Evolutionary conservation across 2,113 vertebrate genomes (phyloP), one percentile per base, ranked within the genome.

Genomic region (Rafetus swinhoei): DNA sequence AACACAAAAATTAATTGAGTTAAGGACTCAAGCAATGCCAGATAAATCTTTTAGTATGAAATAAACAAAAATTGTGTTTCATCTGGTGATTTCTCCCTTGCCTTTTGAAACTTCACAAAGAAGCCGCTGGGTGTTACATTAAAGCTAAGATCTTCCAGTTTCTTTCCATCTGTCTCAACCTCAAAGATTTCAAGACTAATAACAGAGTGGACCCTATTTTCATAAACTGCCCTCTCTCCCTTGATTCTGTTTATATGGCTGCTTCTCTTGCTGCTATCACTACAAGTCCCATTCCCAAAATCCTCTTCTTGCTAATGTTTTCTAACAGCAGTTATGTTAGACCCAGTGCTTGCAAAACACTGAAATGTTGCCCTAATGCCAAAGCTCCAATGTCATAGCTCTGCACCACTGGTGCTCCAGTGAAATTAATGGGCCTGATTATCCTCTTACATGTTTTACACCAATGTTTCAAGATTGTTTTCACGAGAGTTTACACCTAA

Each of bases 161-260:
- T 6, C 15, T 85, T 62, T 24, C 59, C 50, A 81, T n/a, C 27
- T 50, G 79, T 50, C 52, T 93, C 77, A 87, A 62, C 15, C 85
- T 32, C 74, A 89, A 62, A 82, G 35, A 82, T 76, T 79, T 88
- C 62, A 69, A 39, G 22, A n/a, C 35, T 29, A 65, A 79, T 83
- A 32, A 35, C 55, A 52, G 65, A 65, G 5, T 39, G 7, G 86
- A 45, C 85, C 74, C 50, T n/a, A 39, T 45, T 95, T 96, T 93
- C 57, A 90, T 55, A 69, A 82, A 83, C 52, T 55, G 80, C 60
- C 81, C 94, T 86, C 81, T 80, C 80, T 88, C 90, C 88, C 74
- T 77, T 72, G 16, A 72, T 72, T 72, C 39, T 77, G 39, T 50
- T 50, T 77, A 77, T 14, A 45, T 2, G 21, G 74, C 24, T 77